Base-by-base conservation (phyloP, 1,140 invertebrate genomes). In the Diprion similis region DNA sequence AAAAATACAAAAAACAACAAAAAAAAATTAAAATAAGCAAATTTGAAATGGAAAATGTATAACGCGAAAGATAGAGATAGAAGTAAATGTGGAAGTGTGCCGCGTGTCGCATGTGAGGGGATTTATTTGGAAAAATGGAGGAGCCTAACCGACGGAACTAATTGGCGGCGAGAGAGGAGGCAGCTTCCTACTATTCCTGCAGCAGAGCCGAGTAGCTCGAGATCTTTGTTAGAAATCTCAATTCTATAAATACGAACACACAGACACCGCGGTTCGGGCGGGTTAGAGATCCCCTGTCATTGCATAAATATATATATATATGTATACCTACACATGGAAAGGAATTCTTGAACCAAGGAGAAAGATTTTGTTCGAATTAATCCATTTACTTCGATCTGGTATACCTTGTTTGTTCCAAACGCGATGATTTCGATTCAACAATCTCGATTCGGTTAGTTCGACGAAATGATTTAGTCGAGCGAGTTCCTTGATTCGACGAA, bases 271-370 rank as follows among this genome's bases (percentile, higher is more conserved):
- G 6, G 24, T 37, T 37, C 24, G 0, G 24, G 24, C 47, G 66
- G 66, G 66, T 68, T 68, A 59, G 66, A 73, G 66, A 73, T 73
- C 46, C 64, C 59, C 17, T 37, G 24, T 4, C 24, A 37, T 37
- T 37, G 24, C 24, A 37, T 37, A 37, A 37, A 37, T 37, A 37
- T n/a, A n/a, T n/a, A n/a, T n/a, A n/a, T n/a, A n/a, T n/a, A n/a
- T n/a, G n/a, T n/a, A n/a, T 37, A 37, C 24, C 24, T 37, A 4
- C 24, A 37, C 24, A 37, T 1, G 2, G 24, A 37, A 6, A 3
- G 24, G 24, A 37, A 37, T 37, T 37, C 6, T 37, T 37, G 24
- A 37, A 37, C 24, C 24, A 37, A 37, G 2, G 24, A 6, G 6
- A 37, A 3, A 4, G 24, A 37, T 37, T 37, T 37, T 6, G 2